Conservation (phyloP, 1,140 invertebrate genomes). For the Argopecten irradians region DNA sequence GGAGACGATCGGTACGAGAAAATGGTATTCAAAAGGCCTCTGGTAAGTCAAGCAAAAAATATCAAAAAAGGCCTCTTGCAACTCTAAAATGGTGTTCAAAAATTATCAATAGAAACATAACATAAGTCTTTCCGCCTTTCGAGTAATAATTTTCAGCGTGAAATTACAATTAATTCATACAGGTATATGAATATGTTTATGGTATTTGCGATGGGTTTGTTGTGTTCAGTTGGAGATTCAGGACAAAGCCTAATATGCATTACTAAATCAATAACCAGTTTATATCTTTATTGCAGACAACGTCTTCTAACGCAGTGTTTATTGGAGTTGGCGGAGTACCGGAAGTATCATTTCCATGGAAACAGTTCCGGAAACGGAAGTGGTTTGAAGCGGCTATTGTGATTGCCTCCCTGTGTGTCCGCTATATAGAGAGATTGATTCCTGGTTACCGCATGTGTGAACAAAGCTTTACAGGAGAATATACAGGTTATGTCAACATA, state of each 20-base stretch:
- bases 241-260: too few relatives aligned
- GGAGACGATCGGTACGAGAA: slow-evolving; percentile 73
- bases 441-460: slow-evolving; percentile 71
- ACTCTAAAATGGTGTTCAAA: too few relatives aligned
- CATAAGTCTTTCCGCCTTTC: too few relatives aligned
- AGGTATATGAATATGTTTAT: too few relatives aligned
- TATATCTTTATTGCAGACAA: slow-evolving; percentile 55
- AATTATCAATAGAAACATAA: too few relatives aligned
- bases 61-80: too few relatives aligned
- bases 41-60: slow-evolving; percentile 53
- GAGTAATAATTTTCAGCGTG: too few relatives aligned
- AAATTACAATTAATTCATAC: too few relatives aligned
- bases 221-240: too few relatives aligned
- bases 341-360: slow-evolving; percentile 70
- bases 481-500: slow-evolving; percentile 61
- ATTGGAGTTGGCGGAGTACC: slow-evolving; percentile 68
- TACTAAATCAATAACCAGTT: too few relatives aligned
- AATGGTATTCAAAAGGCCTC: slow-evolving; percentile 68
- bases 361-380: slow-evolving; percentile 62
- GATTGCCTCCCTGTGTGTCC: slow-evolving; percentile 63
- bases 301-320: slow-evolving; percentile 56
- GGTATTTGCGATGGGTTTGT: too few relatives aligned
- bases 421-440: slow-evolving; percentile 68
- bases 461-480: slow-evolving; percentile 65
- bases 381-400: slow-evolving; percentile 73